Conservation (phyloP, 2,797 vertebrate genomes). For the Bucorvus abyssinicus region DNA sequence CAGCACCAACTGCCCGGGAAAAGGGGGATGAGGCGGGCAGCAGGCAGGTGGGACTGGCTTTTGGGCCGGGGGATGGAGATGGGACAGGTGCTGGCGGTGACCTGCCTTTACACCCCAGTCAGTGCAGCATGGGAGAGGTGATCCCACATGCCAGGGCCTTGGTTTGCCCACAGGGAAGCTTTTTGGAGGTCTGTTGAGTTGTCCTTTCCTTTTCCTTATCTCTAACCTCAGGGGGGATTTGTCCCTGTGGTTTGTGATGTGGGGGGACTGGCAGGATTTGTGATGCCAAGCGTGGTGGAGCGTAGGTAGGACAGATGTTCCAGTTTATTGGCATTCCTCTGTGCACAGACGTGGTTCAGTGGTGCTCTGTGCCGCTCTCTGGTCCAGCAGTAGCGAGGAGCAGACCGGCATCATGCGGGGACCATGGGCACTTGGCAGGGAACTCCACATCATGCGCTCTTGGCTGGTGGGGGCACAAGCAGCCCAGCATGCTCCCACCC, state of each 20-base stretch:
- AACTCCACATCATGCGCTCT: not conserved
- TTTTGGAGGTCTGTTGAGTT: not conserved
- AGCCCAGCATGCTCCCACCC: not conserved
- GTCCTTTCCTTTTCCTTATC: not conserved
- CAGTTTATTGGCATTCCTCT: not conserved
- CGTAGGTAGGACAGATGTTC: not conserved
- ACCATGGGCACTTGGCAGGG: not conserved
- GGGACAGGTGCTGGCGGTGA: not conserved
- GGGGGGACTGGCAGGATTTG: not conserved
- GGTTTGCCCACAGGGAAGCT: not conserved
- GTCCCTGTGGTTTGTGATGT: not conserved
- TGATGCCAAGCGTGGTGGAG: not conserved
- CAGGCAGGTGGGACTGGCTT: not conserved
- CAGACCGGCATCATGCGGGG: not conserved
- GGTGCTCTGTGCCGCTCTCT: not conserved
- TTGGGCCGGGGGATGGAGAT: not conserved
- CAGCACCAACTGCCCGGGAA: not conserved
- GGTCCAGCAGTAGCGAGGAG: not conserved
- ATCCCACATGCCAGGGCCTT: not conserved
- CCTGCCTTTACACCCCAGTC: not conserved
- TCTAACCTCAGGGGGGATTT: not conserved
- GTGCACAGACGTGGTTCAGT: rapidly evolving
- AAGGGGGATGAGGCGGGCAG: not conserved
- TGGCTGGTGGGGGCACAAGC: rapidly evolving
- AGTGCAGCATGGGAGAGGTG: not conserved